Base-by-base conservation (phyloP, 30 jellyfish, hydroid and myxozoan genomes). In the Turritopsis dohrnii region DNA sequence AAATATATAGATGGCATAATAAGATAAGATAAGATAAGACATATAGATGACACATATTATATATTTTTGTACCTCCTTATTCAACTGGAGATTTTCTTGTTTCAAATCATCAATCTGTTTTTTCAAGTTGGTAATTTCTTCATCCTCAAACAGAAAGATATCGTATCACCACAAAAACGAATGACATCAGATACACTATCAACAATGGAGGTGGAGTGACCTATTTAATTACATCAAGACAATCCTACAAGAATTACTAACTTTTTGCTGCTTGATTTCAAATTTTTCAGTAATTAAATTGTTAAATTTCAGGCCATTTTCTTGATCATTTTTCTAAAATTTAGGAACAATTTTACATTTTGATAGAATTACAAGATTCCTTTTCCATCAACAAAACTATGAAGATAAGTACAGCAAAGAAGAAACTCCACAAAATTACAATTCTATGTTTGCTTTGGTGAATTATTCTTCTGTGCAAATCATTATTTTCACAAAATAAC, bases 1-100 rank as follows among this genome's bases (percentile, higher is more conserved):
- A n/a, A n/a, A n/a, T n/a, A n/a, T n/a, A n/a, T n/a, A n/a, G n/a
- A n/a, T n/a, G n/a, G n/a, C n/a, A n/a, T n/a, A n/a, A n/a, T n/a
- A n/a, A n/a, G n/a, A n/a, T n/a, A n/a, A n/a, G n/a, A n/a, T n/a
- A n/a, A n/a, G n/a, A n/a, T n/a, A n/a, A n/a, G n/a, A n/a, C n/a
- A n/a, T n/a, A n/a, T n/a, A n/a, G n/a, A n/a, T n/a, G n/a, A n/a
- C n/a, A n/a, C n/a, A n/a, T n/a, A n/a, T n/a, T n/a, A n/a, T n/a
- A n/a, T n/a, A n/a, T n/a, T n/a, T n/a, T n/a, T n/a, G n/a, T 60
- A 80, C 87, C 79, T 80, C 87, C 54, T 80, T 65, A 25, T 80
- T 23, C 31, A 80, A 26, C 16, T 80, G 52, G 52, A 52, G 81
- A 53, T 52, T 65, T 80, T 80, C 87, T 80, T 80, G 87, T 31